phyloP scores from a whole-genome alignment of 1,140 invertebrate species.

The Drosophila ogumai region DNA sequence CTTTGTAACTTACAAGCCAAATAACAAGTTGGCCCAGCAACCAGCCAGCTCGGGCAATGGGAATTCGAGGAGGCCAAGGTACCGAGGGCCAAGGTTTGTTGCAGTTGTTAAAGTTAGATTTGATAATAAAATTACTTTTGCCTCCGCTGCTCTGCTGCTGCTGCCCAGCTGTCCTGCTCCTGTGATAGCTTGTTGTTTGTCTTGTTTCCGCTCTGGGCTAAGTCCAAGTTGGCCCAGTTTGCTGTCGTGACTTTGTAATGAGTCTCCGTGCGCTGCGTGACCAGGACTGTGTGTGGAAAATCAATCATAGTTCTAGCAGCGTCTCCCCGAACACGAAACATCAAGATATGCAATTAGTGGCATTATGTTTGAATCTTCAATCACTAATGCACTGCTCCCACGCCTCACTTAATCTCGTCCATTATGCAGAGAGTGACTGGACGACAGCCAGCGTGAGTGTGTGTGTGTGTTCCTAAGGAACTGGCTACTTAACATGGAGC shows the following conservation, averaged over 20 bases:
- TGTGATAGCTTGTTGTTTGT: conserved; percentile 17
- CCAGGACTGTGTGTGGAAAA: conserved; percentile 33
- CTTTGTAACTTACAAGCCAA: conserved; percentile 83
- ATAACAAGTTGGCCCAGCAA: conserved; percentile 72
- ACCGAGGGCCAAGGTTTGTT: conserved; percentile 45
- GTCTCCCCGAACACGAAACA: conserved; percentile 57
- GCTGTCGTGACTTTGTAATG: conserved; percentile 75
- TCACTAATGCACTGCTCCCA: conserved; percentile 54
- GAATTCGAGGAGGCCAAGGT: conserved; percentile 2
- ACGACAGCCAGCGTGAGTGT: neutral
- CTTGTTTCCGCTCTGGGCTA: conserved; percentile 42
- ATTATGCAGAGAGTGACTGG: conserved; percentile 59
- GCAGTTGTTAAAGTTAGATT: conserved; percentile 82
- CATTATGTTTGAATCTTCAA: conserved; percentile 71
- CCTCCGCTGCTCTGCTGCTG: conserved; percentile 39
- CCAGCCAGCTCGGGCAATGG: neutral
- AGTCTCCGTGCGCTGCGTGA: conserved; percentile 32
- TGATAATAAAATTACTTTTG: conserved; percentile 83
- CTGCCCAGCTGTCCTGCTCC: neutral
- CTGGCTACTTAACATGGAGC: conserved; percentile 50
- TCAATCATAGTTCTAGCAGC: conserved; percentile 48
- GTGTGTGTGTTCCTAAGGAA: conserved; percentile 44
- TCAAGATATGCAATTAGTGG: conserved; percentile 73
- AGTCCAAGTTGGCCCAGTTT: conserved; percentile 73
- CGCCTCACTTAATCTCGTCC: conserved; percentile 58